Percentiles rank a stretch among this genome's conserved stretches.
phyloP scores from a whole-genome alignment of 2,888 invertebrate genomes.

The Polia nebulosa region DNA sequence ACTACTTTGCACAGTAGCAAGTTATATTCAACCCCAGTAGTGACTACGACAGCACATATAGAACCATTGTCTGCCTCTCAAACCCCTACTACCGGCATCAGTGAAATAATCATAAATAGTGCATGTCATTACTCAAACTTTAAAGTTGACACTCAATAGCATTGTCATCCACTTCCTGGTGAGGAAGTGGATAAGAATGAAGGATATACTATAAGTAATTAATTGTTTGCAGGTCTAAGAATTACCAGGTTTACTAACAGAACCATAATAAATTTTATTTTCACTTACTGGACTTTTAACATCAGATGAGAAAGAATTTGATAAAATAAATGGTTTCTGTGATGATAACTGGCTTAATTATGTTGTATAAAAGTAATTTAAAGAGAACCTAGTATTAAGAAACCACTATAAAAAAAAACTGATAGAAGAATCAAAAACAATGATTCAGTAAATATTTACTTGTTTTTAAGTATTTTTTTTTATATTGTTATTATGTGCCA shows the following conservation, averaged over 20 bases:
- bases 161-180: conserved; percentile 83
- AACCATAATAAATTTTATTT: neutral
- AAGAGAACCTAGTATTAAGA: neutral
- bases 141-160: conserved; percentile 87
- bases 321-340: neutral
- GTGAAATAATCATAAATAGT: conserved; percentile 85
- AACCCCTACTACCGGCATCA: conserved; percentile 81
- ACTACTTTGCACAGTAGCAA: conserved; percentile 78
- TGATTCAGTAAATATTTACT: neutral
- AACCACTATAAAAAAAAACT: neutral
- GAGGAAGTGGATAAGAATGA: conserved; percentile 83
- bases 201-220: conserved; percentile 69
- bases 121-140: conserved; percentile 86
- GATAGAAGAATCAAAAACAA: neutral
- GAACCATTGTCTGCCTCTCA: conserved; percentile 79
- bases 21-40: conserved; percentile 78
- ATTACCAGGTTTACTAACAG: neutral
- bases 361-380: too few species aligned
- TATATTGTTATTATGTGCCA: neutral
- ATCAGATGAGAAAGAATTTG: too few species aligned
- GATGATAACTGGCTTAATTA: neutral
- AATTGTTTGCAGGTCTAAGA: conserved; percentile 9
- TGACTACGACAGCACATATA: conserved; percentile 80
- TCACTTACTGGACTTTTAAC: neutral
- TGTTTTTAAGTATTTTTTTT: neutral